phyloP scores from a whole-genome alignment of 2,113 vertebrate species.

The Actenoides hombroni region DNA sequence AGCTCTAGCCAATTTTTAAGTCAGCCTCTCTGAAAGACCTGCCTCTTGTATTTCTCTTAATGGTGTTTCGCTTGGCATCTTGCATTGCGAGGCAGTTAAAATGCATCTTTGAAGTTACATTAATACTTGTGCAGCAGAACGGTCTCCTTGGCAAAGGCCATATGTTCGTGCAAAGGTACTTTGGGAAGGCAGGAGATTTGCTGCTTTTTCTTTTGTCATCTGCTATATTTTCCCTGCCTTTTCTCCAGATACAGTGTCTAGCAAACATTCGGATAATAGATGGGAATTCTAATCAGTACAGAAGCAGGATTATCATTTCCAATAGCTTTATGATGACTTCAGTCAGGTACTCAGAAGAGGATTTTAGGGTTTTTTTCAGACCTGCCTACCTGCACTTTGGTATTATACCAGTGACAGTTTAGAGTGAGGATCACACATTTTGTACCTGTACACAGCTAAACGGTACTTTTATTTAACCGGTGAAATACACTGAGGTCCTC shows the following conservation, averaged over 20 bases:
- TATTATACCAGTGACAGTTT: rapidly evolving
- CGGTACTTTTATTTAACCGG: neutral
- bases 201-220: neutral
- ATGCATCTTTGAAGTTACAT: neutral
- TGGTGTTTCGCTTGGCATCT: rapidly evolving
- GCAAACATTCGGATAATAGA: neutral
- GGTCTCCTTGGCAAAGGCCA: neutral
- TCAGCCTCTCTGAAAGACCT: neutral
- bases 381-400: neutral
- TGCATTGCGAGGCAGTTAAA: neutral
- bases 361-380: neutral
- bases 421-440: neutral
- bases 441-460: neutral
- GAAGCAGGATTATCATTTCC: neutral
- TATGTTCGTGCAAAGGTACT: neutral
- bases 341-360: neutral
- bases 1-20: neutral
- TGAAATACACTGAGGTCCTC: neutral
- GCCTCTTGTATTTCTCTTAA: rapidly evolving
- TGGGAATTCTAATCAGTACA: neutral
- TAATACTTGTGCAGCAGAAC: neutral
- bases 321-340: neutral
- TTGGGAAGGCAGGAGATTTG: neutral
- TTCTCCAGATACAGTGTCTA: neutral
- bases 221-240: neutral